Conservation (phyloP, 2,113 vertebrate species). For the Tragelaphus strepsiceros region DNA sequence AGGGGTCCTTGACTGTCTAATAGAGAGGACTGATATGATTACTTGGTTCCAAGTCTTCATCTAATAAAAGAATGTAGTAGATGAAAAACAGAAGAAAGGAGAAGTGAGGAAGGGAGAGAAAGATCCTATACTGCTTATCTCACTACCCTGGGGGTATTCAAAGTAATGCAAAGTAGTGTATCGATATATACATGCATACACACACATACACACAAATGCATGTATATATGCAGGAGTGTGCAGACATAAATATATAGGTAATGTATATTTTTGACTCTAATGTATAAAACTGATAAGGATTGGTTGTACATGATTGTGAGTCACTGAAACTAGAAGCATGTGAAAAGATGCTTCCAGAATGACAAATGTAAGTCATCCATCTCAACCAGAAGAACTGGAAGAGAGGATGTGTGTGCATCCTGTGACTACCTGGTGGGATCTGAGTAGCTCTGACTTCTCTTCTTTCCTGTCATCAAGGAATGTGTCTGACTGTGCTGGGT, state of each 20-base stretch:
- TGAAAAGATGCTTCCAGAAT: neutral
- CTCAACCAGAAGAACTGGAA: too few relatives aligned
- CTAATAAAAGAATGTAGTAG: neutral
- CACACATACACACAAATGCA: rapidly evolving
- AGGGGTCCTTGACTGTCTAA: neutral
- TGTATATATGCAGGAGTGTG: neutral
- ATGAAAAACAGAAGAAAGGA: neutral
- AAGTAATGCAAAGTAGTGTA: neutral
- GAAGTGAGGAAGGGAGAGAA: neutral
- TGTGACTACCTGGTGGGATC: rapidly evolving
- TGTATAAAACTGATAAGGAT: neutral
- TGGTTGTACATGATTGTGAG: neutral
- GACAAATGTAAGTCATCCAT: neutral
- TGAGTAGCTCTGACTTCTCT: neutral
- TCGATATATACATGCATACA: neutral
- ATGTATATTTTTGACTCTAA: neutral
- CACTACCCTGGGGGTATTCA: neutral
- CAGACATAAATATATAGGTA: neutral
- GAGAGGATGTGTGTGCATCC: neutral
- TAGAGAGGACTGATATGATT: neutral
- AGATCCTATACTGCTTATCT: neutral
- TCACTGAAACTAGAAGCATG: neutral
- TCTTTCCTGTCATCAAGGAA: neutral
- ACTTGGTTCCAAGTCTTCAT: neutral
- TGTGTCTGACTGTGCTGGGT: neutral